Conservation (phyloP, 2,113 vertebrate species). For the Pholis gunnellus region DNA sequence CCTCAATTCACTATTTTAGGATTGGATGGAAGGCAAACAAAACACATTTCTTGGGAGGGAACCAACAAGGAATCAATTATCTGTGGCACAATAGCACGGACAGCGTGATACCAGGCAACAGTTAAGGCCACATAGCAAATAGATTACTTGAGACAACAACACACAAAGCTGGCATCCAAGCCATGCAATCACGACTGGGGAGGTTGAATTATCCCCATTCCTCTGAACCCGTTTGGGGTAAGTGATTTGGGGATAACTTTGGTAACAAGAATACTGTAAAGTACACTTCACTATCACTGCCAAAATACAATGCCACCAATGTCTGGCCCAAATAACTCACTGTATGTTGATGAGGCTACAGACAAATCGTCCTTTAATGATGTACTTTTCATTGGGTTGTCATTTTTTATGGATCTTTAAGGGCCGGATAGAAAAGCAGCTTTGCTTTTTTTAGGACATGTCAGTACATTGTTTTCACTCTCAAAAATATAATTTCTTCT, state of each 20-base stretch:
- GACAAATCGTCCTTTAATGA: neutral
- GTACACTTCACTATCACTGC: conserved; percentile 2
- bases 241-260: conserved; percentile 22
- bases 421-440: neutral
- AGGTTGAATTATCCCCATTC: neutral
- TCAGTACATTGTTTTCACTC: neutral
- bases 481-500: neutral
- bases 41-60: neutral
- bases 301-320: conserved; percentile 1
- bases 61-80: neutral
- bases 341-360: neutral
- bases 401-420: neutral
- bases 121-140: neutral
- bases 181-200: neutral
- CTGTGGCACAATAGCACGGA: neutral
- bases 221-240: neutral
- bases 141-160: neutral
- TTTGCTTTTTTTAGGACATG: neutral
- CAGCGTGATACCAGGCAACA: neutral
- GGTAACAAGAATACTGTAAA: conserved; percentile 14
- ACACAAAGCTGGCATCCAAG: neutral
- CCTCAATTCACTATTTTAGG: conserved; percentile 13
- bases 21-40: neutral
- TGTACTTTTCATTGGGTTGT: neutral
- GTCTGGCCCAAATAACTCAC: neutral